Conservation (phyloP, 2,113 vertebrate genomes). For the Zosterops borbonicus region DNA sequence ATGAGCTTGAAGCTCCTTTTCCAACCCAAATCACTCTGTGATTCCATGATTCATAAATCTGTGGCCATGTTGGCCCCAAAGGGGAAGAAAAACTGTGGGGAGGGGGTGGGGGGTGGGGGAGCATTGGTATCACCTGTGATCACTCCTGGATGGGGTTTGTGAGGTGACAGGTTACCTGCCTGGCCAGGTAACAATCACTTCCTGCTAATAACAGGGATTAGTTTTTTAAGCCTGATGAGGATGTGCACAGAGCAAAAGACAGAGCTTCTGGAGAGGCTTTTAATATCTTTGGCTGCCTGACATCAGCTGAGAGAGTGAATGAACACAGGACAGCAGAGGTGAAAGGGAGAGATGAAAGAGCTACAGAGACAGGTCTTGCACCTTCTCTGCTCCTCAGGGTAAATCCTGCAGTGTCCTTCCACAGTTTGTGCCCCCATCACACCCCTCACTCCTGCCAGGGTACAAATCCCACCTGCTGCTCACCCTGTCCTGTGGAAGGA, state of each 20-base stretch:
- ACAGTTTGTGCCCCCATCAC: accelerated
- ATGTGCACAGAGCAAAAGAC: neutral
- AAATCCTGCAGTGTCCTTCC: neutral
- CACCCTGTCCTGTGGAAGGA: accelerated
- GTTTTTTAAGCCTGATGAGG: neutral
- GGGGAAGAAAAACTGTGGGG: neutral
- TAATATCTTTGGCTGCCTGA: neutral
- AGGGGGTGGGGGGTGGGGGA: too few species aligned
- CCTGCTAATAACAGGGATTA: neutral
- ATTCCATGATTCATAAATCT: neutral
- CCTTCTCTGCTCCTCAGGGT: neutral
- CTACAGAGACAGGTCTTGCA: too few species aligned
- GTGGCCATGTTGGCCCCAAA: neutral
- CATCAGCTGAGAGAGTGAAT: neutral
- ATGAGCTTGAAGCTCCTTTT: neutral
- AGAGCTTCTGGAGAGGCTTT: neutral
- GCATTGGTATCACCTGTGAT: neutral
- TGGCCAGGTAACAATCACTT: neutral
- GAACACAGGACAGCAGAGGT: neutral
- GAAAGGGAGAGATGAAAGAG: neutral
- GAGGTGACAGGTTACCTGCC: neutral
- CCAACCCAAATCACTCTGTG: neutral
- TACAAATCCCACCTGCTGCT: neutral
- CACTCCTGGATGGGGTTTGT: neutral
- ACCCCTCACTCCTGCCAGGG: neutral